Percentiles rank a stretch among this genome's conserved stretches.
These are phyloP conservation scores for Drosophila equinoxialis DNA, from an alignment of 1,140 invertebrate species.

Conservation along the genomic window DNA sequence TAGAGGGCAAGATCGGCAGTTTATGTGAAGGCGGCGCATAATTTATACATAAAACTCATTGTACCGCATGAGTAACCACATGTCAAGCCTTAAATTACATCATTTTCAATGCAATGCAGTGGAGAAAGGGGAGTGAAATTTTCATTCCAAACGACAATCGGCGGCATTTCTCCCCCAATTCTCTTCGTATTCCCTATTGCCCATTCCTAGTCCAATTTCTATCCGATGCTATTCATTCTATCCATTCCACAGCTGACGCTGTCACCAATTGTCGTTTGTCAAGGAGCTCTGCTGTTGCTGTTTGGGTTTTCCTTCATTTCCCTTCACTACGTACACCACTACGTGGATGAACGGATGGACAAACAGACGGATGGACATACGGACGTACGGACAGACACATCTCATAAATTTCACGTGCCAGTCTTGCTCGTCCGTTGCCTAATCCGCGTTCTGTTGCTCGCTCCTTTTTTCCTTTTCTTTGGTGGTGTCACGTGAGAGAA, in stretches of 20 bases:
- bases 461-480: not conserved
- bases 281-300: slow-evolving; percentile 21
- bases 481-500: slow-evolving; percentile 3
- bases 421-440: slow-evolving; percentile 61
- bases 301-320: not conserved
- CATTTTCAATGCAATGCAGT: slow-evolving; percentile 11
- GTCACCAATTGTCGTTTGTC: slow-evolving; percentile 59
- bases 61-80: slow-evolving; percentile 35
- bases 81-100: slow-evolving; percentile 53
- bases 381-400: slow-evolving; percentile 38
- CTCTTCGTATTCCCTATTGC: not conserved
- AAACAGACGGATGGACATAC: slow-evolving; percentile 18
- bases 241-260: slow-evolving; percentile 59
- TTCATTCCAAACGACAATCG: slow-evolving; percentile 44
- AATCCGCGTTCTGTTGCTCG: slow-evolving; percentile 47
- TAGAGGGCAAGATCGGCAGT: not conserved
- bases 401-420: slow-evolving; percentile 72
- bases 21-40: slow-evolving; percentile 33
- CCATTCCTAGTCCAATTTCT: not conserved
- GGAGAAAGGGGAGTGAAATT: slow-evolving; percentile 18
- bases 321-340: not conserved
- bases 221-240: slow-evolving; percentile 3
- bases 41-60: slow-evolving; percentile 45
- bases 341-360: slow-evolving; percentile 14
- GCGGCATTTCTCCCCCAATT: not conserved